Evolutionary conservation across 1,140 invertebrate genomes (phyloP).

Genomic region (Melanaphis sacchari): DNA sequence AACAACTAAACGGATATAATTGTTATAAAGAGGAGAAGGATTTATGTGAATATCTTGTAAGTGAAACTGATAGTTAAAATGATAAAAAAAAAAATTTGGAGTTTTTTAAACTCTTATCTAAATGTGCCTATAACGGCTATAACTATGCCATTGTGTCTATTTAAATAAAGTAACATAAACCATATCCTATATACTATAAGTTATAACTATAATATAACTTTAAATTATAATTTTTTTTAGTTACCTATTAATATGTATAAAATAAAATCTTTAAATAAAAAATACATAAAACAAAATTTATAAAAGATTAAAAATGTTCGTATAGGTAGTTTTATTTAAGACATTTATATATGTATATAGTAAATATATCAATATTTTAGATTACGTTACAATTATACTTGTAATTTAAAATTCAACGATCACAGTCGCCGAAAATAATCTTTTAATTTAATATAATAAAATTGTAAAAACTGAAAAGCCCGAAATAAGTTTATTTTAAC

Average conservation of each 20-base stretch:
- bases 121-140: too few relatives aligned
- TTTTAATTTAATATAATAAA: not conserved
- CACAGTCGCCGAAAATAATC: not conserved
- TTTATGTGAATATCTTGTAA: not conserved
- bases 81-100: not conserved
- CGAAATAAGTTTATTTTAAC: not conserved
- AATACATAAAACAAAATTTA: not conserved
- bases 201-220: not conserved
- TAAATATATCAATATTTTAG: not conserved
- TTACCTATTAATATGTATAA: not conserved
- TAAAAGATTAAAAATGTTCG: not conserved
- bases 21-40: not conserved
- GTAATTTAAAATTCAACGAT: not conserved
- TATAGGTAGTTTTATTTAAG: not conserved
- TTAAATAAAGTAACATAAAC: not conserved
- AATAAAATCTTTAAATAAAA: not conserved
- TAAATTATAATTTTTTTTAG: not conserved
- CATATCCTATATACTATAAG: not conserved
- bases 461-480: not conserved
- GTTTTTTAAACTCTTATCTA: not conserved
- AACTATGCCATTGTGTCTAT: not conserved
- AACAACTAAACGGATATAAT: not conserved
- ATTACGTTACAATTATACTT: not conserved
- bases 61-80: not conserved
- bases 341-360: too few relatives aligned